Percentiles rank a stretch among this genome's conserved stretches.
Evolutionary conservation across 2,113 vertebrate species (phyloP).

Genomic region (Heterotis niloticus): DNA sequence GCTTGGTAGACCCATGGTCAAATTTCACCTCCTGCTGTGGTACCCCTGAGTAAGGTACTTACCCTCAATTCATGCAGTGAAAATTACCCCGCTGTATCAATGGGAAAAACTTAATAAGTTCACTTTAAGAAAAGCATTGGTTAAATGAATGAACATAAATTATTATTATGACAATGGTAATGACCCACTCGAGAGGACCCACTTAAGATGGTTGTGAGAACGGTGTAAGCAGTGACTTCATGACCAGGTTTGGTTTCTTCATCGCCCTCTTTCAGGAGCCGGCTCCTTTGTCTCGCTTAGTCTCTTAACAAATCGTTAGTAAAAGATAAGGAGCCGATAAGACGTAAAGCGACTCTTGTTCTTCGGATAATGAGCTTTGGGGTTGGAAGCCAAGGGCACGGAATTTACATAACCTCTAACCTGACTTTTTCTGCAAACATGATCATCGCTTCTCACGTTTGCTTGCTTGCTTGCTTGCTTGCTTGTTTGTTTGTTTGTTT

Average conservation of each 20-base stretch:
- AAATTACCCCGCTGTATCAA: no score
- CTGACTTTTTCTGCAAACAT: background rate
- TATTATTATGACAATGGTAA: no score
- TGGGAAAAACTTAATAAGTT: no score
- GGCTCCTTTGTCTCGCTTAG: background rate
- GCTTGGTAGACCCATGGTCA: no score
- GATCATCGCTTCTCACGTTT: background rate
- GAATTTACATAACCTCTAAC: background rate
- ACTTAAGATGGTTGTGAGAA: background rate
- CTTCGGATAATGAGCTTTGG: background rate
- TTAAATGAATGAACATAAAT: no score
- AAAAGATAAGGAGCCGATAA: background rate
- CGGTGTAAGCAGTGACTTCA: background rate
- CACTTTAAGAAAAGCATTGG: no score
- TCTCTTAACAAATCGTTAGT: background rate
- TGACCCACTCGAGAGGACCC: background rate
- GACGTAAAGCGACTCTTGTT: background rate
- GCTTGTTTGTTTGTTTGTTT: background rate
- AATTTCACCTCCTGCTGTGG: no score
- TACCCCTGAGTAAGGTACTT: no score
- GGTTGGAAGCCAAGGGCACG: background rate
- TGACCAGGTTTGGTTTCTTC: background rate
- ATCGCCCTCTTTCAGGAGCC: background rate
- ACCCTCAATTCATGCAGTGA: no score
- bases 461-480: background rate